Base-by-base conservation (phyloP, 1,140 invertebrate species). In the Zophobas morio region DNA sequence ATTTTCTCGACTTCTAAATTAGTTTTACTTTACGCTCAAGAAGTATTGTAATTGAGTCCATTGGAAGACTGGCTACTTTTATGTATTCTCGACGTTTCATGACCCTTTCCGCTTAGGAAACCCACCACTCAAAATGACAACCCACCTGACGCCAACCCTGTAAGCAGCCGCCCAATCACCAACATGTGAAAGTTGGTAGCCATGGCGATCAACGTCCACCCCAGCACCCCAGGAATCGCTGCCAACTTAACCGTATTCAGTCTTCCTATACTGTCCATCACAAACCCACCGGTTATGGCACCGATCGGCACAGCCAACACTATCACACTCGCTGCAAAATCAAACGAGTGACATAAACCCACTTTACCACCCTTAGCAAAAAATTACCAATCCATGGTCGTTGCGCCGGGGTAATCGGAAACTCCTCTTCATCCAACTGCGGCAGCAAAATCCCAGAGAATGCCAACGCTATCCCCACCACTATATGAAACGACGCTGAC, bases 231-330 rank as follows among this genome's bases (percentile, higher is more conserved):
- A 1, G 92, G 92, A 6, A 93, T 80, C 0, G 89, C 85, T 0
- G 90, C 88, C 1, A 92, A 75, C 81, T 91, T 88, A 6, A 94
- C 87, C 0, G 91, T 90, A 66, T 87, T 88, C 80, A 92, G 87
- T 66, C 93, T 84, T 8, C 93, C 93, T 40, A 92, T 82, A 32
- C 84, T 86, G 79, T 94, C 92, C 84, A 93, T 91, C 1, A 90
- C 77, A 75, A 89, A 88, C n/a, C 90, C 88, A 47, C 88, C 87
- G 6, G 89, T 54, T 0, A 90, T 51, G 0, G 89, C 88, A 2
- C 89, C 90, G 5, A 90, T 35, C 1, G 90, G 89, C 1, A 89
- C 87, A 20, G 87, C 85, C 1, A 91, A 80, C 6, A 90, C 88
- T 20, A 89, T 86, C 71, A 90, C 84, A 82, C 89, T 90, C 0